These are phyloP conservation scores for Paragorgia papillata DNA, from an alignment of 92 coral and sea anemone species.

Conservation along the genomic window DNA sequence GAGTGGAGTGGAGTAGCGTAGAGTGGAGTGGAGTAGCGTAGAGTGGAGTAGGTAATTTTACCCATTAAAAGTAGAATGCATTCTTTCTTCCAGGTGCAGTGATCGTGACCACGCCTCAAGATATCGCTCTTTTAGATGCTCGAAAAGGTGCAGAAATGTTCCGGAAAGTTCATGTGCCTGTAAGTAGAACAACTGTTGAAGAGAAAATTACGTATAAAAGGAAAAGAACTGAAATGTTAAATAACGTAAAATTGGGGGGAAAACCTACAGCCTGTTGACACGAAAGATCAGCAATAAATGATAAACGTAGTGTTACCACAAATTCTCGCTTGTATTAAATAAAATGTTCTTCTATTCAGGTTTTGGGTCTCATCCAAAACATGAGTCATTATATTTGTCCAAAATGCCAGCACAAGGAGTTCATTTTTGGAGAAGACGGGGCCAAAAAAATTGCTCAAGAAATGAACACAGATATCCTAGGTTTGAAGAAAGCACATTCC, in stretches of 20 bases:
- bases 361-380: conserved; percentile 88
- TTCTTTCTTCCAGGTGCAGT: conserved; percentile 83
- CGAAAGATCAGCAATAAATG: too few relatives aligned
- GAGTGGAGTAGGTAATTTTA: too few relatives aligned
- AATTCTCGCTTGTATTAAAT: too few relatives aligned
- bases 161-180: conserved; percentile 86
- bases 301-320: too few relatives aligned
- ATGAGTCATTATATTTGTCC: conserved; percentile 98
- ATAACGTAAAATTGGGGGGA: too few relatives aligned
- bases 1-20: too few relatives aligned
- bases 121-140: conserved; percentile 96
- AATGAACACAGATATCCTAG: conserved; percentile 76
- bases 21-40: too few relatives aligned
- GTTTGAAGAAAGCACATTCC: too few relatives aligned
- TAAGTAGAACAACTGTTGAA: conserved; percentile 55
- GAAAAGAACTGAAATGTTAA: neutral
- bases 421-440: conserved; percentile 94
- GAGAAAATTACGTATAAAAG: too few relatives aligned
- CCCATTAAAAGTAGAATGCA: too few relatives aligned
- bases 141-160: conserved; percentile 97
- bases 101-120: conserved; percentile 96
- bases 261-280: too few relatives aligned
- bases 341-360: conserved; percentile 52
- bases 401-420: conserved; percentile 83
- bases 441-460: conserved; percentile 76